These are phyloP conservation scores for Latrodectus geometricus DNA, from an alignment of 1,140 invertebrate species.

Conservation along the genomic window DNA sequence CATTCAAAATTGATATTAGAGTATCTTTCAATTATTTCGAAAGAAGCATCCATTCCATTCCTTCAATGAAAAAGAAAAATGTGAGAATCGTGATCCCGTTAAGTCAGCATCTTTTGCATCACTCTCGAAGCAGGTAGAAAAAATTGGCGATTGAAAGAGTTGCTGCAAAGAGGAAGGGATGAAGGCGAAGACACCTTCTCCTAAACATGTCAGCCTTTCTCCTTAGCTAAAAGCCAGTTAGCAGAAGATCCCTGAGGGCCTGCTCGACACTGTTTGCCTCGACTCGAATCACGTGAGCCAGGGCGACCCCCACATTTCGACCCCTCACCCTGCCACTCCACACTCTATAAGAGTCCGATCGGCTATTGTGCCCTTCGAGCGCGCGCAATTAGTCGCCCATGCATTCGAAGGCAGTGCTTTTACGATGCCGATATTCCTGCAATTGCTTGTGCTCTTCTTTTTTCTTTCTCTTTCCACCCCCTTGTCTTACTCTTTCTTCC, in stretches of 20 bases:
- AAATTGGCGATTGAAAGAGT: neutral
- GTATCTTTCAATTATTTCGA: too few relatives aligned
- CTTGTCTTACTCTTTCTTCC: neutral
- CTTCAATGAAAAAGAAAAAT: too few relatives aligned
- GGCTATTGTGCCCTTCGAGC: slow-evolving; percentile 42
- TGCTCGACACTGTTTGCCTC: slow-evolving; percentile 54
- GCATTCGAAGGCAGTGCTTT: slow-evolving; percentile 45
- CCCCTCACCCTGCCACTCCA: neutral
- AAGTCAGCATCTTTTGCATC: neutral
- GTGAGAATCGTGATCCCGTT: too few relatives aligned
- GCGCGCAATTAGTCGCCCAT: slow-evolving; percentile 60
- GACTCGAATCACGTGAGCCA: slow-evolving; percentile 24
- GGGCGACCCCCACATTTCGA: neutral
- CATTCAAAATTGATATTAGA: too few relatives aligned
- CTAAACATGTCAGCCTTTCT: slow-evolving; percentile 58
- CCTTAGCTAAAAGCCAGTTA: slow-evolving; percentile 62
- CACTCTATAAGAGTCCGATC: neutral
- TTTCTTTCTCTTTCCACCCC: slow-evolving; percentile 2
- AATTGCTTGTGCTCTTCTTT: slow-evolving; percentile 29
- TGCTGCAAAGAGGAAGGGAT: neutral
- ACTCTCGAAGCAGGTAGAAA: neutral
- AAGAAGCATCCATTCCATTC: too few relatives aligned
- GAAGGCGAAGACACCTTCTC: slow-evolving; percentile 18
- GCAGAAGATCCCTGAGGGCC: slow-evolving; percentile 47
- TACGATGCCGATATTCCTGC: slow-evolving; percentile 47